phyloP scores from a whole-genome alignment of 92 coral and sea anemone genomes.

The Phenganax stokvisi region DNA sequence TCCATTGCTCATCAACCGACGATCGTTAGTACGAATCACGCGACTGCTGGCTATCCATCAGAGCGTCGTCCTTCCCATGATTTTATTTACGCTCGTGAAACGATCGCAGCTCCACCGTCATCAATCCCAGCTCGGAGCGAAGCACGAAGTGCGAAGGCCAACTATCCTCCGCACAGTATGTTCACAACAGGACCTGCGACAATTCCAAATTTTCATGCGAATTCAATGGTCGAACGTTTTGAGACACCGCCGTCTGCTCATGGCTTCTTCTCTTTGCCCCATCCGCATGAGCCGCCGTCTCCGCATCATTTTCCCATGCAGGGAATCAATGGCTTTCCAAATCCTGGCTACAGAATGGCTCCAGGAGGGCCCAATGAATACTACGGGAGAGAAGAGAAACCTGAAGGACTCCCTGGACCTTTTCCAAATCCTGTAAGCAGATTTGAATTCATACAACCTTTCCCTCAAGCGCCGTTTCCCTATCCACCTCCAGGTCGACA shows the following conservation, averaged over 20 bases:
- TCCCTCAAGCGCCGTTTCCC: conserved; percentile 32
- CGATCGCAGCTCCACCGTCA: conserved; percentile 25
- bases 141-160: conserved; percentile 23
- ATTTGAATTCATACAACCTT: conserved; percentile 26
- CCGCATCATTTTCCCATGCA: conserved; percentile 23
- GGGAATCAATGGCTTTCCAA: conserved; percentile 29
- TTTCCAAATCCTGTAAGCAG: conserved; percentile 7
- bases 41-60: conserved; percentile 24
- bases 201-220: conserved; percentile 28
- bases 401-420: conserved; percentile 24
- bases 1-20: conserved; percentile 36
- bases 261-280: conserved; percentile 1
- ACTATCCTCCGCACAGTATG: conserved; percentile 40
- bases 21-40: conserved; percentile 35
- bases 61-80: conserved; percentile 42
- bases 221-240: conserved; percentile 38
- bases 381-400: conserved; percentile 28
- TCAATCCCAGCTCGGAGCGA: conserved; percentile 22
- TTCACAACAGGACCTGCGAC: conserved; percentile 41
- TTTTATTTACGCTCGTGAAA: conserved; percentile 35
- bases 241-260: conserved; percentile 25
- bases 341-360: conserved; percentile 21
- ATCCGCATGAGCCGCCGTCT: conserved; percentile 26
- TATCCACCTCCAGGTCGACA: conserved; percentile 51
- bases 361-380: conserved; percentile 32